Conservation (phyloP, 2,888 invertebrate species). For the Lithophane leautieri region DNA sequence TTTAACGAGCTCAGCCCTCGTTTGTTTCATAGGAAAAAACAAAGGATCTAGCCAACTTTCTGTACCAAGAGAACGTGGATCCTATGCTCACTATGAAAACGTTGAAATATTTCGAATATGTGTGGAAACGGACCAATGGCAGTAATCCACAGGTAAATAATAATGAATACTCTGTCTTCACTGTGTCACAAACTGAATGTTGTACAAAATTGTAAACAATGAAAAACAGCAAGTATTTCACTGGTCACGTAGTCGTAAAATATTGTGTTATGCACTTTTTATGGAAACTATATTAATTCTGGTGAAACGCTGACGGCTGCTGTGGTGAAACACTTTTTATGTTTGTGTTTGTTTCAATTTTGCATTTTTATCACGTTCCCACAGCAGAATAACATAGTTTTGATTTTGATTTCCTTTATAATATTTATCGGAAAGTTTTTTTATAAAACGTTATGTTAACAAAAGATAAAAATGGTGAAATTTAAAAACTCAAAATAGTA, state of each 20-base stretch:
- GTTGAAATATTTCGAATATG: constrained; percentile 88
- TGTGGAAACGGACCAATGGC: constrained; percentile 89
- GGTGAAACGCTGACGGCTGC: constrained; percentile 50
- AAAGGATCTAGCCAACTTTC: constrained; percentile 84
- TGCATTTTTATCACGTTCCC: constrained; percentile 43
- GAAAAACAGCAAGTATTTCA: constrained; percentile 39
- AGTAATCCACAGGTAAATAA: constrained; percentile 85
- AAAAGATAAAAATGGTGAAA: too few relatives aligned
- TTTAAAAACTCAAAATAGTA: too few relatives aligned
- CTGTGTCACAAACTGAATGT: constrained; percentile 2
- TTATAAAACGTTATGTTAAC: neutral
- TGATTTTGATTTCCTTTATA: constrained; percentile 7
- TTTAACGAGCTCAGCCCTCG: constrained; percentile 78
- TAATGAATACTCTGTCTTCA: constrained; percentile 24
- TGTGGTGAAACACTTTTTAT: constrained; percentile 45
- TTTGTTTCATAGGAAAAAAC: constrained; percentile 83
- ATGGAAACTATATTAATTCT: constrained; percentile 52
- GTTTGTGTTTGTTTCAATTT: constrained; percentile 52
- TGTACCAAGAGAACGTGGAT: constrained; percentile 86
- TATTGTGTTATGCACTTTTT: constrained; percentile 55
- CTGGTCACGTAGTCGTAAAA: constrained; percentile 51
- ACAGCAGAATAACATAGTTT: constrained; percentile 12
- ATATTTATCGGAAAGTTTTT: neutral
- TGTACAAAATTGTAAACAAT: constrained; percentile 45
- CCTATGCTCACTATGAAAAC: constrained; percentile 82